Percentiles rank a stretch among this genome's conserved stretches.
Conservation (phyloP, 1,140 invertebrate species). For the Apis dorsata region DNA sequence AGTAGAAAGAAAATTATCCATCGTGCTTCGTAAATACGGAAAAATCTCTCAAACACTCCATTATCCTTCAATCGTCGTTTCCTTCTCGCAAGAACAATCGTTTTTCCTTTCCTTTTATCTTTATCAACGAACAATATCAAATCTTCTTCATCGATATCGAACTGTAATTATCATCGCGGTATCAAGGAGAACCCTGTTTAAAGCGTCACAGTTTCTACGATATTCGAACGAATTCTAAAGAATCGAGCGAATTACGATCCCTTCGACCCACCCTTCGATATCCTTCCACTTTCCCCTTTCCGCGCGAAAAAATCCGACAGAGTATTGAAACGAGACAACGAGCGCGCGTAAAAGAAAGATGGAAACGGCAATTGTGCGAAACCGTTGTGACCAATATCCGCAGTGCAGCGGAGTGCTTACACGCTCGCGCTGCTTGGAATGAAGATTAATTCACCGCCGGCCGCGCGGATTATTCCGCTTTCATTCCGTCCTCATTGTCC, state of each 20-base stretch:
- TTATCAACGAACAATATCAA: too few species aligned
- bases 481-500: slow-evolving; percentile 31
- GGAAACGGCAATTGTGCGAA: neutral
- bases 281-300: neutral
- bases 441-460: slow-evolving; percentile 38
- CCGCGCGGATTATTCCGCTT: slow-evolving; percentile 39
- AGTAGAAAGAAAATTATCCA: neutral
- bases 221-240: neutral
- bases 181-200: neutral
- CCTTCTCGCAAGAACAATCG: too few species aligned
- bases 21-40: neutral
- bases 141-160: too few species aligned
- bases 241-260: slow-evolving; percentile 10
- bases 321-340: neutral
- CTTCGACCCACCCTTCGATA: neutral
- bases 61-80: neutral
- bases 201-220: neutral
- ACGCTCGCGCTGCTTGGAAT: slow-evolving; percentile 31
- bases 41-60: neutral
- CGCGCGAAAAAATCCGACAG: too few species aligned
- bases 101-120: too few species aligned
- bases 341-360: neutral
- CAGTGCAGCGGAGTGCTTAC: slow-evolving; percentile 17
- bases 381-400: slow-evolving; percentile 17
- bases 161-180: too few species aligned